These are phyloP conservation scores for Mionectes olivaceus DNA, from an alignment of 2,797 vertebrate genomes.

Conservation along the genomic window DNA sequence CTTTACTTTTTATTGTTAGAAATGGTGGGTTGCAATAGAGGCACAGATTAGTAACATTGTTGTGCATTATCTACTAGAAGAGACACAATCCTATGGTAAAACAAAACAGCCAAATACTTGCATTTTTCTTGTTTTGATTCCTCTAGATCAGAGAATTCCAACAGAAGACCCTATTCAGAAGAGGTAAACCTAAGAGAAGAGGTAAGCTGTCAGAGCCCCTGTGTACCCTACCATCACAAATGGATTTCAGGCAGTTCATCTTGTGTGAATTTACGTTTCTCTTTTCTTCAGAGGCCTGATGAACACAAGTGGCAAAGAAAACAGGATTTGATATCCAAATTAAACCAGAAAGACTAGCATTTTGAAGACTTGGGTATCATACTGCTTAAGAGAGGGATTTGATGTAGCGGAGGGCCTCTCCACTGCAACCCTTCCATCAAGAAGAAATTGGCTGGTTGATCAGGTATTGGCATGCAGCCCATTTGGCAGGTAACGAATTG, in stretches of 20 bases:
- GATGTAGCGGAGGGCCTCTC: constrained; percentile 34
- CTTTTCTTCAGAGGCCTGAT: background rate
- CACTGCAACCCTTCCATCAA: constrained; percentile 65
- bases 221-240: background rate
- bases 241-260: background rate
- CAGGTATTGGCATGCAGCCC: constrained; percentile 49
- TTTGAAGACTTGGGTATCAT: constrained; percentile 39
- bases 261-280: background rate
- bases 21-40: background rate
- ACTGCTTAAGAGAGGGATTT: constrained; percentile 25
- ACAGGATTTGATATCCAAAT: background rate
- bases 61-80: background rate
- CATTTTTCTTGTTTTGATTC: background rate
- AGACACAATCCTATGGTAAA: background rate
- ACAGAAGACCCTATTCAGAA: background rate
- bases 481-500: constrained; percentile 71
- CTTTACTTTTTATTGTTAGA: background rate
- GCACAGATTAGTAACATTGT: background rate
- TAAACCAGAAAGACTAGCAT: constrained; percentile 37
- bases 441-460: constrained; percentile 64
- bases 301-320: constrained; percentile 28
- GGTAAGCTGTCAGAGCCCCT: background rate
- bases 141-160: background rate
- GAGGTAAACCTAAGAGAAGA: too few species aligned
- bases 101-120: background rate